Conservation (phyloP, 1,140 invertebrate genomes). For the Zeugodacus cucurbitae region DNA sequence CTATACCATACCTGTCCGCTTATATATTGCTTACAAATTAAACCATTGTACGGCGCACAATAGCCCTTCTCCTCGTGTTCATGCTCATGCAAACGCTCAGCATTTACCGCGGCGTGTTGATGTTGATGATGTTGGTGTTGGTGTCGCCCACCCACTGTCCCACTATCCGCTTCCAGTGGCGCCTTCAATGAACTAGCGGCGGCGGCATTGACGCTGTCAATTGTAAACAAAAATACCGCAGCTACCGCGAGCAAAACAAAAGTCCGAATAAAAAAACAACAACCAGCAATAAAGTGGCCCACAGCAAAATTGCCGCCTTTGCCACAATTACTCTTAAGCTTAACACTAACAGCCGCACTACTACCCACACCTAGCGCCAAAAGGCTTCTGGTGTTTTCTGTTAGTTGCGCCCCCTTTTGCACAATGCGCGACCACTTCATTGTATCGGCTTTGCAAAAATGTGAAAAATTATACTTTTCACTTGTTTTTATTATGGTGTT, state of each 20-base stretch:
- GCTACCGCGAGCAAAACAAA: slow-evolving; percentile 47
- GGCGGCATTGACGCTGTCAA: slow-evolving; percentile 42
- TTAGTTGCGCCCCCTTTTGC: slow-evolving; percentile 48
- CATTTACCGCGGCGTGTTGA: slow-evolving; percentile 36
- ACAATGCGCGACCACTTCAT: neutral
- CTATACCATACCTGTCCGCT: slow-evolving; percentile 86
- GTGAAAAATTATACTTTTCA: slow-evolving; percentile 38
- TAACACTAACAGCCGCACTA: slow-evolving; percentile 6
- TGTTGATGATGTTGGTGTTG: slow-evolving; percentile 55
- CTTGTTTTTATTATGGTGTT: slow-evolving; percentile 43
- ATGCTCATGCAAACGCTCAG: slow-evolving; percentile 40
- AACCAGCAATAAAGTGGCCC: neutral
- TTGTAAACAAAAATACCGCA: slow-evolving; percentile 56
- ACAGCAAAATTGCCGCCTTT: slow-evolving; percentile 18
- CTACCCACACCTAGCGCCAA: slow-evolving; percentile 46
- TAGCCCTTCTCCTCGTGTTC: slow-evolving; percentile 70
- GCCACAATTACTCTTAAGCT: neutral
- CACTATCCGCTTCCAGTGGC: slow-evolving; percentile 43
- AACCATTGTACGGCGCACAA: slow-evolving; percentile 89
- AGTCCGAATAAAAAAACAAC: slow-evolving; percentile 43
- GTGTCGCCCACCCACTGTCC: slow-evolving; percentile 46
- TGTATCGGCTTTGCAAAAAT: neutral
- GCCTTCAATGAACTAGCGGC: slow-evolving; percentile 55
- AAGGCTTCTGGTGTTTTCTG: slow-evolving; percentile 35
- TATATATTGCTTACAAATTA: slow-evolving; percentile 86